Percentiles rank a stretch among this genome's conserved stretches.
phyloP scores from a whole-genome alignment of 2,888 invertebrate species.

The Drosophila testacea region DNA sequence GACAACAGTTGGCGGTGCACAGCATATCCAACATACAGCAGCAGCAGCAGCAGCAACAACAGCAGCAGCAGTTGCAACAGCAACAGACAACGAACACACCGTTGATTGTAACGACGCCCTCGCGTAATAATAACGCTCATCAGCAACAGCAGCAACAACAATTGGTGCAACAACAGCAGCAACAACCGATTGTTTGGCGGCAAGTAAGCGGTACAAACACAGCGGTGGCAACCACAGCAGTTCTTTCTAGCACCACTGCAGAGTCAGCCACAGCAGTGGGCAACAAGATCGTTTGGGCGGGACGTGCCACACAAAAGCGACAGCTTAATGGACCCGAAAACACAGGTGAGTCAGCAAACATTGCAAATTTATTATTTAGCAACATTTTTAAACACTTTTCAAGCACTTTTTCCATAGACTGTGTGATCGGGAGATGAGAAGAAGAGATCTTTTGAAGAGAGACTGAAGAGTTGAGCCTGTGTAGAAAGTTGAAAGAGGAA shows the following conservation, averaged over 20 bases:
- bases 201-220: slow-evolving; percentile 79
- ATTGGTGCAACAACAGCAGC: slow-evolving; percentile 68
- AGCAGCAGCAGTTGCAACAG: slow-evolving; percentile 47
- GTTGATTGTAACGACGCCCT: slow-evolving; percentile 78
- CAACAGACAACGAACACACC: slow-evolving; percentile 60
- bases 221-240: slow-evolving; percentile 73
- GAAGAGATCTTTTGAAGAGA: not conserved
- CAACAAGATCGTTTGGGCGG: slow-evolving; percentile 83
- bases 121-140: slow-evolving; percentile 76
- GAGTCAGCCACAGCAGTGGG: slow-evolving; percentile 72
- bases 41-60: slow-evolving; percentile 42
- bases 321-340: slow-evolving; percentile 84
- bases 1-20: slow-evolving; percentile 82
- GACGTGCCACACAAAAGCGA: slow-evolving; percentile 79
- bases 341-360: slow-evolving; percentile 64
- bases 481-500: not conserved
- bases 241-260: slow-evolving; percentile 71
- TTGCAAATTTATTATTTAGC: not conserved
- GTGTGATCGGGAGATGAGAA: not conserved
- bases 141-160: slow-evolving; percentile 64
- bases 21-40: slow-evolving; percentile 77
- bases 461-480: not conserved
- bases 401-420: slow-evolving; percentile 14
- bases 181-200: slow-evolving; percentile 82
- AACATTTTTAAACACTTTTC: slow-evolving; percentile 1